A percentile compares a stretch with the other conserved stretches of the same genome.
These are phyloP conservation scores for Sarcophaga peregrina DNA, from an alignment of 1,140 invertebrate species.

Conservation along the genomic window DNA sequence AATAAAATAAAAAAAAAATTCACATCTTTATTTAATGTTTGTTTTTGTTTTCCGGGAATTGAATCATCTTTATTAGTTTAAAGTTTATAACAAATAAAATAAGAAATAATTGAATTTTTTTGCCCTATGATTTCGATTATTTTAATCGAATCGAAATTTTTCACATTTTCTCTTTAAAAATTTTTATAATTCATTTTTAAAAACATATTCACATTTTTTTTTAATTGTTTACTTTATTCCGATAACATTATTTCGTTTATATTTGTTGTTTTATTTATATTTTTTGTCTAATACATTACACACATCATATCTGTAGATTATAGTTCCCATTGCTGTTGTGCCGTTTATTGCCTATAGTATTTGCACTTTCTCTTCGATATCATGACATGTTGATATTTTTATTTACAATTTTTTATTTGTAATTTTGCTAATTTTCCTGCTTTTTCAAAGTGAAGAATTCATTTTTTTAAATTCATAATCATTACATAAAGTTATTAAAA, in stretches of 20 bases:
- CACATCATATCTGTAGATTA: neutral
- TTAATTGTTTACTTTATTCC: neutral
- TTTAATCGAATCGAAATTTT: too few species aligned
- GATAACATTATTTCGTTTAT: neutral
- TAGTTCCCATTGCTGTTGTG: neutral
- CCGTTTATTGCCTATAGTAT: neutral
- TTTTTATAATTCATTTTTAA: neutral
- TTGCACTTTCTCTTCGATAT: conserved; percentile 18
- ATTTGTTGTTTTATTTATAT: neutral
- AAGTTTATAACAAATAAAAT: too few species aligned
- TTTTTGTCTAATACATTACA: too few species aligned
- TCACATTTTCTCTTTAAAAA: too few species aligned
- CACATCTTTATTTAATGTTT: neutral
- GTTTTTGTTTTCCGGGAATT: neutral
- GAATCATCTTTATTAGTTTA: too few species aligned
- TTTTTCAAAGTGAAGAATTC: too few species aligned
- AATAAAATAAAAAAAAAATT: neutral
- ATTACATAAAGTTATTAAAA: too few species aligned
- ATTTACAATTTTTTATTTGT: too few species aligned
- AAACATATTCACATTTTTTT: neutral
- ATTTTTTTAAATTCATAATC: too few species aligned
- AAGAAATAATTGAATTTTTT: too few species aligned
- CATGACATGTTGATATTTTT: neutral
- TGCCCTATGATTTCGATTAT: too few species aligned
- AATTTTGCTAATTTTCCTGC: too few species aligned